Base-by-base conservation (phyloP, 2,797 vertebrate genomes). In the Thripadectes ignobilis region DNA sequence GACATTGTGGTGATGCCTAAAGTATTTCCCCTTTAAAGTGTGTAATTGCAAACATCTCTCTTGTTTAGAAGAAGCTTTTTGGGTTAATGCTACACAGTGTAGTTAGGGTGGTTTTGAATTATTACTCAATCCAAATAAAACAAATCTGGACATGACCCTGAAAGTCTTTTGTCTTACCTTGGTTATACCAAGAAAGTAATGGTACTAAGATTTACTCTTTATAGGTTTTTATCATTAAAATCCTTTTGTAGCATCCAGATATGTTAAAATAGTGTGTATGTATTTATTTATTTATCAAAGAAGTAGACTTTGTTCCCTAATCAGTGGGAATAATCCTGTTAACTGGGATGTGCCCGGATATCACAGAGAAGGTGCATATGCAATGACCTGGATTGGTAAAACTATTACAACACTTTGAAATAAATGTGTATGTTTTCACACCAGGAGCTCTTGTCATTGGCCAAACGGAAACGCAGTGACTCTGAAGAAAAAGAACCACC, bases 401-500 rank as follows among this genome's bases (percentile, higher is more conserved):
- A 41, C 26, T 41, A 43, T 58, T 15, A 13, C 0, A 2, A 8
- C 2, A 4, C 43, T 79, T 66, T 73, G 43, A 85, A 76, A 87
- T 29, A 79, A 89, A 29, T 2, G 3, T 61, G 5, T 89, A 19
- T 12, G 49, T 96, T 52, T 73, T 95, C 67, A 26, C 66, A 61
- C 41, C 95, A 99, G 99, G 99, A 99, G 94, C 98, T 99, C 76
- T 97, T 99, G 95, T 99, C 99, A 34, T 96, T 99, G 97, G 99
- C 99, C 23, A 99, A 99, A 94, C 98, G 99, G 92, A 99, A 99
- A 97, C 98, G 99, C 73, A 99, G 99, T 54, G 99, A 99, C 95
- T 99, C 99, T 6, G 99, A 99, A 75, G 99, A 99, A 61, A 99
- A 99, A 95, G 99, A 99, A 58, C 98, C 99, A 41, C 99, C 99